Evolutionary conservation across 2,888 invertebrate species (phyloP), one percentile per base, ranked within the genome.

Genomic region (Malachius bipustulatus): DNA sequence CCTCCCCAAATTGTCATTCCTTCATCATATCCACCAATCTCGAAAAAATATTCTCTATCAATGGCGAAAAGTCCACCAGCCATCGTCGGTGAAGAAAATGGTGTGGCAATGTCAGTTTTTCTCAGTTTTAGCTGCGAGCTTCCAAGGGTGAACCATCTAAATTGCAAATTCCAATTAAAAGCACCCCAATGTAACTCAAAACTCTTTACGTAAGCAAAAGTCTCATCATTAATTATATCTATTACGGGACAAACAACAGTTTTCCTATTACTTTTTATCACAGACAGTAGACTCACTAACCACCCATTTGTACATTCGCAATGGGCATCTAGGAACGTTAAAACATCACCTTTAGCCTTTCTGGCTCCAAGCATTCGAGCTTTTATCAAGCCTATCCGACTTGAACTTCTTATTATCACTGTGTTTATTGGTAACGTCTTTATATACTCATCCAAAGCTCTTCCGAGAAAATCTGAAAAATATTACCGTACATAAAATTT

Each of bases 121-220:
- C 78, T 65, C 39, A 73, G 69, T 42, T 69, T 64, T 50, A 82
- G 62, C 40, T 82, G 73, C 36, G 71, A 66, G 19, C 70, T 70
- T 15, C 80, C 79, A 1, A 85, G 70, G 37, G 82, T 78, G 45
- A 84, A 77, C 87, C 84, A 87, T 47, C 56, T 62, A 52, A 83
- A 98, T 57, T 94, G 94, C 10, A 98, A 67, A 47, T 90, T 83
- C 96, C 97, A 97, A 60, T 94, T 97, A 60, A 98, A 94, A 0
- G 91, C 96, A 3, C 97, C 98, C 84, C 93, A 93, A 52, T 96
- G 94, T 31, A 94, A 75, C 59, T 97, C 96, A 46, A 91, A 89
- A 40, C 88, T 88, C 51, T 91, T 85, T 2, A 82, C 82, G 57
- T 97, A 98, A 19, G 93, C 89, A 51, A 98, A 84, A 2, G 90